phyloP scores from a whole-genome alignment of 1,140 invertebrate genomes.

The Cyrtorhinus lividipennis region DNA sequence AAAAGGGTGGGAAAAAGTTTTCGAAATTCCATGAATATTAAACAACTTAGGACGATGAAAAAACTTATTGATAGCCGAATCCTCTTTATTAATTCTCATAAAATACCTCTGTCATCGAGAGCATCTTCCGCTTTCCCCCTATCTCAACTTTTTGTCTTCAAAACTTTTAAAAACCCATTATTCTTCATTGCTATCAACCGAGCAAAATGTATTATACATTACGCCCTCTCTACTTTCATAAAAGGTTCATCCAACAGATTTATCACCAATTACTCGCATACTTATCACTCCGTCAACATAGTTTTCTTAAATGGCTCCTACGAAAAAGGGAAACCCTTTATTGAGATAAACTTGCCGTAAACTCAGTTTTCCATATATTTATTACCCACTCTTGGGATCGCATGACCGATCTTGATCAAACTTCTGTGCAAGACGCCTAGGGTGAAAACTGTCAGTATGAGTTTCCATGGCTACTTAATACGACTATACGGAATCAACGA shows the following conservation, averaged over 20 bases:
- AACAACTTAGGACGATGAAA: too few species aligned
- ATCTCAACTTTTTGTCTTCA: not conserved
- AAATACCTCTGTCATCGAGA: not conserved
- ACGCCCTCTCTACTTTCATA: not conserved
- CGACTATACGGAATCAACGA: too few species aligned
- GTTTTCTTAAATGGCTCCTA: not conserved
- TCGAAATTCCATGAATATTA: too few species aligned
- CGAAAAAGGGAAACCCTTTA: not conserved
- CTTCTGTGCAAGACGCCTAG: too few species aligned
- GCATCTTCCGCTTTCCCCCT: too few species aligned
- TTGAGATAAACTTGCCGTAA: not conserved
- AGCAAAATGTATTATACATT: not conserved
- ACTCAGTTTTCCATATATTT: too few species aligned
- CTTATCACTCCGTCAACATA: not conserved
- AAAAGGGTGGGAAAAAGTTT: too few species aligned
- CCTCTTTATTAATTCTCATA: not conserved
- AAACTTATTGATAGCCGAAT: too few species aligned
- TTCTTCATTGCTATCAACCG: not conserved
- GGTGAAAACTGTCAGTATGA: too few species aligned
- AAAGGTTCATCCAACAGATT: slow-evolving; percentile 7
- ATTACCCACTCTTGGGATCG: too few species aligned
- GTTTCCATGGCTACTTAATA: too few species aligned
- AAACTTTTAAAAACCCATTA: slow-evolving; percentile 12
- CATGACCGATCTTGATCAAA: too few species aligned
- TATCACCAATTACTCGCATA: slow-evolving; percentile 6